Conservation (phyloP, 2,797 vertebrate species). For the Sphaeramia orbicularis region DNA sequence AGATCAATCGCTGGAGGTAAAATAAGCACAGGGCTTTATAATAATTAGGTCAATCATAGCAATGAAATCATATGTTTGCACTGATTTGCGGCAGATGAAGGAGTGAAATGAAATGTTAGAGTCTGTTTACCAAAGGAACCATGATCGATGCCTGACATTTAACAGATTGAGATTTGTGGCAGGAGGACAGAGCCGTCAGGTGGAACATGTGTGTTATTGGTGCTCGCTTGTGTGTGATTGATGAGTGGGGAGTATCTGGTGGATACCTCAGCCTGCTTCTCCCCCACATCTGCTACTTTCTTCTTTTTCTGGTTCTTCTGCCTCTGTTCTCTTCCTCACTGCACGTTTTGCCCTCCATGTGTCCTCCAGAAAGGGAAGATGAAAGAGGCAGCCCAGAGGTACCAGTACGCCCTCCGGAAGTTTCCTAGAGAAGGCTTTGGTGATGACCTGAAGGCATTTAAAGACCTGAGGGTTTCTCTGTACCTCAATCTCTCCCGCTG, state of each 20-base stretch:
- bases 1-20: too few relatives aligned
- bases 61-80: conserved; percentile 28
- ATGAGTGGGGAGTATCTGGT: conserved; percentile 63
- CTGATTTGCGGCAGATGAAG: conserved; percentile 46
- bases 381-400: conserved; percentile 98
- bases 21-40: too few relatives aligned
- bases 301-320: conserved; percentile 17
- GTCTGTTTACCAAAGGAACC: conserved; percentile 43
- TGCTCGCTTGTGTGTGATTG: conserved; percentile 76
- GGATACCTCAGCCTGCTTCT: conserved; percentile 21
- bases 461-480: conserved; percentile 94
- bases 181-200: conserved; percentile 60
- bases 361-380: conserved; percentile 96
- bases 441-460: conserved; percentile 96
- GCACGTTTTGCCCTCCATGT: conserved; percentile 54
- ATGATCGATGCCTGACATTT: conserved; percentile 78
- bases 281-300: not conserved
- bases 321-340: conserved; percentile 46
- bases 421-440: conserved; percentile 98
- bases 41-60: conserved; percentile 5
- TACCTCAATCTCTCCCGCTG: conserved; percentile 97
- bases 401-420: conserved; percentile 97
- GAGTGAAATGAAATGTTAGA: conserved; percentile 33
- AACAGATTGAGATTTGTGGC: conserved; percentile 68
- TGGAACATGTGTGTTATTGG: conserved; percentile 67